Base-by-base conservation (phyloP, 1,140 invertebrate genomes). In the Aphaenogaster floridana region DNA sequence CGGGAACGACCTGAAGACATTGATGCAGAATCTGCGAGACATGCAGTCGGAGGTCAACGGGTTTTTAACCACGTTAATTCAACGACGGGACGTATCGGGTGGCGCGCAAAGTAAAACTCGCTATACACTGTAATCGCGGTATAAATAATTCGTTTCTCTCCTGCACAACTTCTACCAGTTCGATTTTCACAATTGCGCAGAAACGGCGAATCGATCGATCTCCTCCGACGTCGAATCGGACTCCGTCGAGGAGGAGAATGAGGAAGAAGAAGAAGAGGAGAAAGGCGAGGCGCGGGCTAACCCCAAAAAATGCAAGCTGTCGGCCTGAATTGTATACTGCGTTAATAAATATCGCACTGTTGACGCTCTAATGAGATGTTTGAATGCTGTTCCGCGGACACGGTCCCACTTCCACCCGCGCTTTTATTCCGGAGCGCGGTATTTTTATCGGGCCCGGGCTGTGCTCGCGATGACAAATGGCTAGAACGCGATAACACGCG, bases 221-320 rank as follows among this genome's bases (percentile, higher is more conserved):
- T 74, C 74, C 9, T 88, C 85, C 9, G 88, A 91, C 3, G 86
- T 76, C 52, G 89, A 90, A n/a, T 90, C 80, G n/a, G 90, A 92
- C 45, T 57, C 74, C 3, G 17, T 15, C 5, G 39, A 42, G 13
- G 68, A 83, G 7, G 36, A 57, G 0, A n/a, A 59, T 7, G 39
- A 59, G n/a, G 28, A 28, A 72, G 28, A 15, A 5, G 11, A 39
- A 5, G 57, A 72, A 57, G 9, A 48, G 9, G 28, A 64, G 11
- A 91, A 90, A 7, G 63, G 76, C 9, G 72, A 87, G 28, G 64
- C 85, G 11, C 59, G 79, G 76, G 50, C 87, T 90, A 92, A 92
- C 72, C 84, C 92, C 64, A 93, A 93, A 88, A 93, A 93, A 87
- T 93, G 90, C 89, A 93, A 92, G 88, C 66, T 93, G 45, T 84